Conservation (phyloP, 2,797 vertebrate genomes). For the Bucorvus abyssinicus region DNA sequence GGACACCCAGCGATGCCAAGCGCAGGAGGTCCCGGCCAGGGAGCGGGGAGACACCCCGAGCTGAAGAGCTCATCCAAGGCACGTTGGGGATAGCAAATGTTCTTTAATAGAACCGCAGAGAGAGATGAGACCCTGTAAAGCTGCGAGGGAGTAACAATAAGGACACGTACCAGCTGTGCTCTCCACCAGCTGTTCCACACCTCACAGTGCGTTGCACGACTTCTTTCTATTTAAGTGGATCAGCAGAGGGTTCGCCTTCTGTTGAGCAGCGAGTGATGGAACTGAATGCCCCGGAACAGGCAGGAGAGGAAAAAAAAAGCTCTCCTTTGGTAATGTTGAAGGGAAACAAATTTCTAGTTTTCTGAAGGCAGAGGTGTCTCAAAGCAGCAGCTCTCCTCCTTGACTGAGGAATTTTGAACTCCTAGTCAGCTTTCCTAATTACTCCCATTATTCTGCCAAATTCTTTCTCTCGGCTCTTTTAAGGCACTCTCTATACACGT, state of each 20-base stretch:
- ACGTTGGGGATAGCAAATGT: background rate
- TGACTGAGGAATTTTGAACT: background rate
- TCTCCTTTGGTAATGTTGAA: background rate
- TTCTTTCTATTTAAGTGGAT: background rate
- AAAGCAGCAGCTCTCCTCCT: background rate
- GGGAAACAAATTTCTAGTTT: background rate
- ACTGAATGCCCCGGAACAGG: background rate
- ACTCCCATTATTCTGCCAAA: background rate
- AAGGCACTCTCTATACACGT: background rate
- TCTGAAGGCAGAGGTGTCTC: background rate
- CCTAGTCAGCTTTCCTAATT: background rate
- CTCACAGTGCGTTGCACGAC: background rate
- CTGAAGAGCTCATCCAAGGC: background rate
- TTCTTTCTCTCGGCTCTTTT: background rate
- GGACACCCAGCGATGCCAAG: rapidly evolving
- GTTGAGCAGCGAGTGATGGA: background rate
- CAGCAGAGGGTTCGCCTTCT: slow-evolving; percentile 4
- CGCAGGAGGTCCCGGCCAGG: background rate
- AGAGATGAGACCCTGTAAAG: background rate
- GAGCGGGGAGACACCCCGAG: rapidly evolving
- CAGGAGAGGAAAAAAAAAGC: background rate
- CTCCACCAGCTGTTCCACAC: background rate
- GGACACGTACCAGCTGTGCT: background rate
- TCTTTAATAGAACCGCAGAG: background rate
- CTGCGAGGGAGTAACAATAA: background rate